A percentile compares a stretch with the other conserved stretches of the same genome.
Evolutionary conservation across 2,888 invertebrate genomes (phyloP).

Genomic region (Leistus spinibarbis): DNA sequence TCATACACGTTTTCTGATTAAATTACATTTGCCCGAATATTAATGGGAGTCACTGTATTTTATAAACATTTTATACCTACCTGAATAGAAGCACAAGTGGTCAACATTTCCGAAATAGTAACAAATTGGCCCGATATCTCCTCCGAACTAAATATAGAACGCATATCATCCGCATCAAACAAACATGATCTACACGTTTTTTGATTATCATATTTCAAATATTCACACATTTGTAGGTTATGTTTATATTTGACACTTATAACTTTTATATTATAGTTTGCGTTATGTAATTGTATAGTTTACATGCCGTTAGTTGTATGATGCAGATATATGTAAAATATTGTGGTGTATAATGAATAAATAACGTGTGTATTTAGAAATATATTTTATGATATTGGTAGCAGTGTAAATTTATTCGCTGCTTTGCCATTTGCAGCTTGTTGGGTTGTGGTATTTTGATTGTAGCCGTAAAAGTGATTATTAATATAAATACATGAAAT

Average conservation of each 20-base stretch:
- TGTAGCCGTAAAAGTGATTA: background rate
- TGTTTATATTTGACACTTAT: background rate
- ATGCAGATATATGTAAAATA: background rate
- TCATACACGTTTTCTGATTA: too few species aligned
- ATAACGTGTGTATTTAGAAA: background rate
- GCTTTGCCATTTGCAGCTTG: background rate
- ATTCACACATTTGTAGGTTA: background rate
- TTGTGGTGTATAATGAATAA: background rate
- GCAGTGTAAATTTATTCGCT: background rate
- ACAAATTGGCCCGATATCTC: slow-evolving; percentile 17
- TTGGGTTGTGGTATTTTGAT: background rate
- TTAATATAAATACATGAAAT: background rate
- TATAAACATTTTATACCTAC: slow-evolving; percentile 8
- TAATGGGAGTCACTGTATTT: too few species aligned
- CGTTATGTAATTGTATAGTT: background rate
- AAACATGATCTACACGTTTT: slow-evolving; percentile 26
- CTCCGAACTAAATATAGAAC: slow-evolving; percentile 20
- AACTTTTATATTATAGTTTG: background rate
- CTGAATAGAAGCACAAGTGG: slow-evolving; percentile 13
- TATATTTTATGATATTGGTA: background rate
- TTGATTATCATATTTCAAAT: background rate
- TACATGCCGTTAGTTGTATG: background rate
- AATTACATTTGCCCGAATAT: too few species aligned
- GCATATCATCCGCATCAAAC: slow-evolving; percentile 10
- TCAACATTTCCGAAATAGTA: slow-evolving; percentile 25